Base-by-base conservation (phyloP, 2,888 invertebrate genomes). In the Diaprepes abbreviatus region DNA sequence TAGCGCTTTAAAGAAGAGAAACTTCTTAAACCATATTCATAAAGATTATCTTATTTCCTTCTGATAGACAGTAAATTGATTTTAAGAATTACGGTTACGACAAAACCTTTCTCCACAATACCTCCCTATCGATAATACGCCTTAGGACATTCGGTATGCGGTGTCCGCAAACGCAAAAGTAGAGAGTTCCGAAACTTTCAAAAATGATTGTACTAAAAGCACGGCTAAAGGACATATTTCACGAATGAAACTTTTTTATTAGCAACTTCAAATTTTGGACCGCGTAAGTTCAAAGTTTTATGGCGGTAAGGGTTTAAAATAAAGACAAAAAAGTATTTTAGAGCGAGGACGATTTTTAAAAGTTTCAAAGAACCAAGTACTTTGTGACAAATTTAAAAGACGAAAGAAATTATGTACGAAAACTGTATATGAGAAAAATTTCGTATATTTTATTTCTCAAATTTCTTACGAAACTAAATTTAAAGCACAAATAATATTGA, bases 181-280 rank as follows among this genome's bases (percentile, higher is more conserved):
- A 60, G 45, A 43, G 45, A 38, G 28, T 48, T 48, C n/a, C 12
- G 12, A 48, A 60, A 60, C 28, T 35, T 60, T 60, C 59, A 31
- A 45, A 63, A 69, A 69, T 31, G 57, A 58, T 63, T 58, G 57
- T 40, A 69, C 55, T 58, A 58, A 69, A 69, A 69, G 59, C 69
- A 58, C 50, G 59, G 58, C 64, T 59, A 64, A 59, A 70, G 59
- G 69, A 70, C 64, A 59, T 70, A 70, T 59, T 65, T 70, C 24
- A 70, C 52, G 59, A 70, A 70, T 52, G 36, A 70, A 70, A 70
- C 69, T 70, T 70, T 70, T 63, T 70, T 70, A 70, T 70, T 70
- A 70, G 69, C 63, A 58, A 63, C 63, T 63, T 40, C 36, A 63
- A 63, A 63, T 50, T 58, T 63, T 19, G 59, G 52, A 52, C 50